Conservation (phyloP, 2,888 invertebrate species). For the Tiliacea aurago region DNA sequence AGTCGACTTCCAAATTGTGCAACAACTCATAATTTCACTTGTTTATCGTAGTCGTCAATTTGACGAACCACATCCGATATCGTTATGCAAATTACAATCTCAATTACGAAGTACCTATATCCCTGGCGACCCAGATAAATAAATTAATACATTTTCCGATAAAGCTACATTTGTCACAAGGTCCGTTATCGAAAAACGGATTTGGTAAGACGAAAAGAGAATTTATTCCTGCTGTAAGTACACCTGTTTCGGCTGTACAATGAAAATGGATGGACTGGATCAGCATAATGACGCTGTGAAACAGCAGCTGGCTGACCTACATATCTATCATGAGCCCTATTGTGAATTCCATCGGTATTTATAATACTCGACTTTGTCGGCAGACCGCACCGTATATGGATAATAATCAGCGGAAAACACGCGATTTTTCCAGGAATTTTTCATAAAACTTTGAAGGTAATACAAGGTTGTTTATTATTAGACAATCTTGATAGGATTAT, state of each 20-base stretch:
- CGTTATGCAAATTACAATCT: slow-evolving; percentile 22
- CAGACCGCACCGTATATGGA: slow-evolving; percentile 13
- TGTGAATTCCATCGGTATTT: slow-evolving; percentile 41
- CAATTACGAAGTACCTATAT: slow-evolving; percentile 17
- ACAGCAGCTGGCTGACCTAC: slow-evolving; percentile 58
- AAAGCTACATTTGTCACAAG: slow-evolving; percentile 26
- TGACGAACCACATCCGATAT: slow-evolving; percentile 13
- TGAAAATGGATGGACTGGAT: slow-evolving; percentile 44
- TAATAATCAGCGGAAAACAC: not conserved
- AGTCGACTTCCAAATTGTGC: not conserved
- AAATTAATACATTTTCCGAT: slow-evolving; percentile 20
- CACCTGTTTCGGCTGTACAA: slow-evolving; percentile 37
- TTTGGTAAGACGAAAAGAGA: slow-evolving; percentile 26
- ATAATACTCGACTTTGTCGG: slow-evolving; percentile 17
- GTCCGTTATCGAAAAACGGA: slow-evolving; percentile 27
- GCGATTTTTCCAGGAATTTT: slow-evolving; percentile 1
- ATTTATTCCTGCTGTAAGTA: slow-evolving; percentile 44
- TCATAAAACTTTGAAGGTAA: not conserved
- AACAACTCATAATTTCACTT: not conserved
- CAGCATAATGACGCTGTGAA: slow-evolving; percentile 49
- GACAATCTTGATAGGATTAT: slow-evolving; percentile 28
- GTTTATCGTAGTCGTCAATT: slow-evolving; percentile 1
- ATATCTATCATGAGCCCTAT: slow-evolving; percentile 40
- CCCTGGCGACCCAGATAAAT: slow-evolving; percentile 22
- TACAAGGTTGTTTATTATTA: slow-evolving; percentile 22